A percentile compares a stretch with the other conserved stretches of the same genome.
Conservation (phyloP, 2,797 vertebrate genomes). For the Diplodus puntazzo region DNA sequence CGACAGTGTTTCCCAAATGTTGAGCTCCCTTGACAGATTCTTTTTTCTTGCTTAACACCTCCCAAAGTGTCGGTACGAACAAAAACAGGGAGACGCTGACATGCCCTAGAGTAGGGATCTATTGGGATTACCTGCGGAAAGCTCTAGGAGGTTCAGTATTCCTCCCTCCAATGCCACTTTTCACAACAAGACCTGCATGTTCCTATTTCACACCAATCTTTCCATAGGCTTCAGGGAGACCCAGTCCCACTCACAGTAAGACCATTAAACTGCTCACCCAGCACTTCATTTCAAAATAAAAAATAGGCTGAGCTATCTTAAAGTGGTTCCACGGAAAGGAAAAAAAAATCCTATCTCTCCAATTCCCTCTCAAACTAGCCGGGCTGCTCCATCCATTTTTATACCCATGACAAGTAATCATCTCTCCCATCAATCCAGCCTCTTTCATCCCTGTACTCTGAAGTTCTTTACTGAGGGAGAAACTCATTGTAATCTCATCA, state of each 20-base stretch:
- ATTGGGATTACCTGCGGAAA: constrained; percentile 73
- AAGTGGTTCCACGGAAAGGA: constrained; percentile 71
- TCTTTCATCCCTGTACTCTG: constrained; percentile 82
- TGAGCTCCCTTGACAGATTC: constrained; percentile 77
- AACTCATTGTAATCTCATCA: constrained; percentile 85
- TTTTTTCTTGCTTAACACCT: constrained; percentile 72
- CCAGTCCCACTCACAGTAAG: constrained; percentile 70
- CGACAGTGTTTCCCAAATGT: constrained; percentile 80
- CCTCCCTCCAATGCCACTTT: constrained; percentile 63
- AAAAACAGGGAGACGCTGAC: constrained; percentile 72
- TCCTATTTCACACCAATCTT: constrained; percentile 80
- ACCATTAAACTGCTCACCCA: constrained; percentile 82
- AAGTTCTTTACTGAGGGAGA: constrained; percentile 79
- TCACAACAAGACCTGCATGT: constrained; percentile 70
- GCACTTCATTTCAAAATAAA: constrained; percentile 80
- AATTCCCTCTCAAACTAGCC: constrained; percentile 73
- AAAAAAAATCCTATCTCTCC: constrained; percentile 76
- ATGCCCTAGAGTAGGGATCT: constrained; percentile 70
- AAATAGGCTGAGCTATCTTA: constrained; percentile 78
- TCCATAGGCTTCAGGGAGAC: constrained; percentile 71
- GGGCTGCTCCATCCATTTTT: constrained; percentile 80
- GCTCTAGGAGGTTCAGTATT: constrained; percentile 64
- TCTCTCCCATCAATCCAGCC: constrained; percentile 83
- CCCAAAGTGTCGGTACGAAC: constrained; percentile 72
- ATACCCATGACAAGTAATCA: constrained; percentile 85